These are phyloP conservation scores for Volucella zonaria DNA, from an alignment of 2,888 invertebrate genomes.

Conservation along the genomic window DNA sequence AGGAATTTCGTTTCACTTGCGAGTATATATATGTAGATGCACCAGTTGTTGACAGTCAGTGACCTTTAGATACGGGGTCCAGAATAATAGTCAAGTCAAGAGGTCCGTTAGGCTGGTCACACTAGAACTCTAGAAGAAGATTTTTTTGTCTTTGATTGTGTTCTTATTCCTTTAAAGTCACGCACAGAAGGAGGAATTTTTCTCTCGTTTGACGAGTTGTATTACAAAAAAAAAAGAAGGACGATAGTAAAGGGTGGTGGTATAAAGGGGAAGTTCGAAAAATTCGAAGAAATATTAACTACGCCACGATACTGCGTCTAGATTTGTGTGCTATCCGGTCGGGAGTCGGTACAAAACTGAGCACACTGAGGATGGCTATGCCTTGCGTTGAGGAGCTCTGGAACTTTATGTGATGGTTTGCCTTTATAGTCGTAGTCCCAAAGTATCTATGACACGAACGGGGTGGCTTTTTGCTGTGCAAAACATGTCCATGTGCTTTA, in stretches of 20 bases:
- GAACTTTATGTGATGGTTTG: constrained; percentile 14
- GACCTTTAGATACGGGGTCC: constrained; percentile 52
- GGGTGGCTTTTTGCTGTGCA: constrained; percentile 53
- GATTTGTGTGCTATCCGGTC: constrained; percentile 62
- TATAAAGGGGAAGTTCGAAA: constrained; percentile 67
- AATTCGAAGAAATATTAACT: constrained; percentile 55
- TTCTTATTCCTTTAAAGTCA: neutral
- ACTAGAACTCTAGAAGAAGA: no score
- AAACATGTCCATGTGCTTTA: constrained; percentile 65
- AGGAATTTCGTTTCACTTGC: no score
- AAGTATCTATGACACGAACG: neutral
- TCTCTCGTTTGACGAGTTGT: constrained; percentile 9
- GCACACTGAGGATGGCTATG: constrained; percentile 62
- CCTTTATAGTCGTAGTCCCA: no score
- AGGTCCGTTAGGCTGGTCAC: constrained; percentile 8
- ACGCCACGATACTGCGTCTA: constrained; percentile 42
- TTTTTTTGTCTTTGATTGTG: no score
- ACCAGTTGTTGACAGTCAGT: constrained; percentile 54
- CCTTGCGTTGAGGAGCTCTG: constrained; percentile 31
- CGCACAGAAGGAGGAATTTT: constrained; percentile 15
- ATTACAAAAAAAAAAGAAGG: constrained; percentile 25
- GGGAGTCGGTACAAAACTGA: constrained; percentile 72
- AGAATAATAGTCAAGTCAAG: constrained; percentile 26
- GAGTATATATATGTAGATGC: neutral
- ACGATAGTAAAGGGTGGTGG: constrained; percentile 43